Evolutionary conservation across 2,888 invertebrate genomes (phyloP).

Genomic region (Phrixothrix hirtus): DNA sequence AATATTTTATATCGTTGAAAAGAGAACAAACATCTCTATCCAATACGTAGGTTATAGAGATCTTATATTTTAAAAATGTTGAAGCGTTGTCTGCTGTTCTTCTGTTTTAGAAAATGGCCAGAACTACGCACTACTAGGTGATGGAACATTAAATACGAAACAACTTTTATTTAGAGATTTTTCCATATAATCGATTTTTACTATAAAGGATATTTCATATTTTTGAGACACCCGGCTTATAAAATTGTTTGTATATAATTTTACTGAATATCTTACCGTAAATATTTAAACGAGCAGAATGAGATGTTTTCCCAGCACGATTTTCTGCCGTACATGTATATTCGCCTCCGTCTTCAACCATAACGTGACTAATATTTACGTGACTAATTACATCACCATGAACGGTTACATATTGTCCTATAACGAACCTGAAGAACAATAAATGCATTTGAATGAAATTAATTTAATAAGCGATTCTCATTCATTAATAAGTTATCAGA

Average conservation of each 20-base stretch:
- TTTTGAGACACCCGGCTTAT: no score
- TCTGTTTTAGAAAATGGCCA: no score
- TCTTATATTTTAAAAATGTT: no score
- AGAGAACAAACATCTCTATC: no score
- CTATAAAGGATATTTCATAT: no score
- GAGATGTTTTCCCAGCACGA: slow-evolving; percentile 71
- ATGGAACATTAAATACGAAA: no score
- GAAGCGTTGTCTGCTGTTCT: no score
- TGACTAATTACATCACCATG: slow-evolving; percentile 83
- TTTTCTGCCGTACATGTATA: slow-evolving; percentile 78
- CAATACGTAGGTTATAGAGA: no score
- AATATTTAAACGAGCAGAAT: slow-evolving; percentile 77
- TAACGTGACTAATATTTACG: slow-evolving; percentile 79
- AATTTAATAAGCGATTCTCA: slow-evolving; percentile 2
- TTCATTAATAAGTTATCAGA: slow-evolving; percentile 16
- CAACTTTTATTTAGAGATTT: no score
- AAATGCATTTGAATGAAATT: not conserved
- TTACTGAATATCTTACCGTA: slow-evolving; percentile 77
- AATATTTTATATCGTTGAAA: no score
- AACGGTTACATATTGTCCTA: slow-evolving; percentile 75
- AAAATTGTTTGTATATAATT: no score
- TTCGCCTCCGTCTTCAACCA: slow-evolving; percentile 80
- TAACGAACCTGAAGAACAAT: slow-evolving; percentile 64
- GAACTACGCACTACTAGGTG: no score
- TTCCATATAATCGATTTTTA: slow-evolving; percentile 5